Evolutionary conservation across 2,113 vertebrate species (phyloP).

Genomic region (rabbit (Oryctolagus cuniculus)): DNA sequence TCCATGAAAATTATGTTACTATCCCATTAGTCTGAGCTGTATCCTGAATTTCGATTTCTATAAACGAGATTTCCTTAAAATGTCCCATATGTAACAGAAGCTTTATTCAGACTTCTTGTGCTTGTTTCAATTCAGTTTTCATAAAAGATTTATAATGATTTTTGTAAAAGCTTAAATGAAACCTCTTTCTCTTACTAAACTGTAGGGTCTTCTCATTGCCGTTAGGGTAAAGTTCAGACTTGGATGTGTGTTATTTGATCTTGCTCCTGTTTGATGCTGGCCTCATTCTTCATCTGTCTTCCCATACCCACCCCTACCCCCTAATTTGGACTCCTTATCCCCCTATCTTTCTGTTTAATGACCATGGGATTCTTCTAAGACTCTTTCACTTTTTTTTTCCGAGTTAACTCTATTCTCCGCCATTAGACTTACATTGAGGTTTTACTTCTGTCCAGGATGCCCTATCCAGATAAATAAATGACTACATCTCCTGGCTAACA

Average conservation of each 20-base stretch:
- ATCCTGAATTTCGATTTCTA: not conserved
- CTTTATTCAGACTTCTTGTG: not conserved
- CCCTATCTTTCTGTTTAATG: not conserved
- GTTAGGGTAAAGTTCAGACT: not conserved
- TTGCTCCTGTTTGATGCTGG: not conserved
- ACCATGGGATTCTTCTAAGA: not conserved
- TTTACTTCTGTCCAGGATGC: not conserved
- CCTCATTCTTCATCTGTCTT: not conserved
- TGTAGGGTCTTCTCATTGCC: not conserved
- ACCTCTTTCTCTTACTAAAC: not conserved
- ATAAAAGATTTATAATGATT: not conserved
- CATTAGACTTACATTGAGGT: not conserved
- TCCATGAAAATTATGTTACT: not conserved
- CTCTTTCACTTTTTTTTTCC: not conserved
- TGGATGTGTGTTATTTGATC: not conserved
- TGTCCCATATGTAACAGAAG: not conserved
- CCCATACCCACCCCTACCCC: accelerated
- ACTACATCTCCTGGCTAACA: not conserved
- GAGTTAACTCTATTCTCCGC: not conserved
- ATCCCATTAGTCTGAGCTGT: not conserved
- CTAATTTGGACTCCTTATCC: not conserved
- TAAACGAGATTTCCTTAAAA: not conserved
- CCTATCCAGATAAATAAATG: not conserved
- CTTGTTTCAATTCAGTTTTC: not conserved
- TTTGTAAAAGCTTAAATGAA: constrained; percentile 1